Conservation (phyloP, 2,113 vertebrate genomes). For the Chunga burmeisteri region DNA sequence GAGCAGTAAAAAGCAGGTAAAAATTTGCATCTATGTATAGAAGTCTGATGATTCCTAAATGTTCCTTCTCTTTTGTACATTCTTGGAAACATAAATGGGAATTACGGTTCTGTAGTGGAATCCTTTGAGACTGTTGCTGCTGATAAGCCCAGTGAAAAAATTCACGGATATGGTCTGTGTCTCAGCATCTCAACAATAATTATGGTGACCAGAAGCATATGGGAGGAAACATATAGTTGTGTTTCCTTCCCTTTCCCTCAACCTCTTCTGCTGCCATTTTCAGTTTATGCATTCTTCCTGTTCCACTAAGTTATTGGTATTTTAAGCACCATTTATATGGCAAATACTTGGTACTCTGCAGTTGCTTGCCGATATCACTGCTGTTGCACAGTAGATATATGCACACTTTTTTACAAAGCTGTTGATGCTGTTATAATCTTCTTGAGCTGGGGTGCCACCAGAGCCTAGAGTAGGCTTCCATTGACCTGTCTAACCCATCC, state of each 20-base stretch:
- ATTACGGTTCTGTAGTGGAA: neutral
- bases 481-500: neutral
- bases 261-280: neutral
- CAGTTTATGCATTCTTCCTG: neutral
- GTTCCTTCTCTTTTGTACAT: neutral
- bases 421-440: neutral
- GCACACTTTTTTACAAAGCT: neutral
- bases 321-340: neutral
- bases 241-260: neutral
- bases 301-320: neutral
- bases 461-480: neutral
- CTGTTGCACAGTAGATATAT: neutral
- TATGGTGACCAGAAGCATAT: neutral
- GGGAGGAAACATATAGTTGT: neutral
- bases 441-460: neutral
- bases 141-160: neutral
- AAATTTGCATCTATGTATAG: neutral
- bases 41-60: neutral
- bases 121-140: neutral
- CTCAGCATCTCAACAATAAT: neutral
- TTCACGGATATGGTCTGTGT: neutral
- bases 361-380: neutral
- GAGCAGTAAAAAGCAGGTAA: neutral
- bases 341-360: neutral
- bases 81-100: neutral